Evolutionary conservation across 2,888 invertebrate species (phyloP).

Genomic region (Lypha dubia): DNA sequence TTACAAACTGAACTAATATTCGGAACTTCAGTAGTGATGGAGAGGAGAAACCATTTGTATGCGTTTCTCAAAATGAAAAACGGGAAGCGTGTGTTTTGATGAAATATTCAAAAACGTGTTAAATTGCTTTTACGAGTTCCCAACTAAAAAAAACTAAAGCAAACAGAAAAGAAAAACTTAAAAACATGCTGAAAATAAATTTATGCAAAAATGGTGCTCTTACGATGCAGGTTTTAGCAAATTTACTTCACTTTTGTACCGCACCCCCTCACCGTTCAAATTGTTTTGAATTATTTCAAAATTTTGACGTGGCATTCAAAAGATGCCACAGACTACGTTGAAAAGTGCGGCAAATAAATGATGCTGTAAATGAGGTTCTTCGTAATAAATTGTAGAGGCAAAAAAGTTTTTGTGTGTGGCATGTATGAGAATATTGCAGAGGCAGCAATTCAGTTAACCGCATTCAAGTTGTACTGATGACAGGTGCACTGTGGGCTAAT

Average conservation of each 20-base stretch:
- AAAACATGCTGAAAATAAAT: neutral
- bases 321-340: neutral
- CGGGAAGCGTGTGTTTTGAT: conserved; percentile 9
- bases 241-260: conserved; percentile 8
- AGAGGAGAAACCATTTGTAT: neutral
- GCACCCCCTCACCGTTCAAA: neutral
- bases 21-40: neutral
- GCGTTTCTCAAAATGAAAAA: neutral
- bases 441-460: neutral
- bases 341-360: conserved; percentile 28
- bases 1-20: conserved; percentile 1
- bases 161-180: neutral
- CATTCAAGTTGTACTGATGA: neutral
- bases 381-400: conserved; percentile 15
- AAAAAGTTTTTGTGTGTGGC: conserved; percentile 1
- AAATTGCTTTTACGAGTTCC: conserved; percentile 64
- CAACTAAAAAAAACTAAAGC: neutral
- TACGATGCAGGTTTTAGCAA: conserved; percentile 10
- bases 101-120: conserved; percentile 61
- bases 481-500: neutral
- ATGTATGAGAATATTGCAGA: neutral
- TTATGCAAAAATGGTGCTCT: conserved; percentile 4
- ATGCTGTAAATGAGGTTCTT: conserved; percentile 50
- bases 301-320: neutral
- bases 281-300: conserved; percentile 6